phyloP scores from a whole-genome alignment of 2,888 invertebrate species.

The Caenorhabditis auriculariae region DNA sequence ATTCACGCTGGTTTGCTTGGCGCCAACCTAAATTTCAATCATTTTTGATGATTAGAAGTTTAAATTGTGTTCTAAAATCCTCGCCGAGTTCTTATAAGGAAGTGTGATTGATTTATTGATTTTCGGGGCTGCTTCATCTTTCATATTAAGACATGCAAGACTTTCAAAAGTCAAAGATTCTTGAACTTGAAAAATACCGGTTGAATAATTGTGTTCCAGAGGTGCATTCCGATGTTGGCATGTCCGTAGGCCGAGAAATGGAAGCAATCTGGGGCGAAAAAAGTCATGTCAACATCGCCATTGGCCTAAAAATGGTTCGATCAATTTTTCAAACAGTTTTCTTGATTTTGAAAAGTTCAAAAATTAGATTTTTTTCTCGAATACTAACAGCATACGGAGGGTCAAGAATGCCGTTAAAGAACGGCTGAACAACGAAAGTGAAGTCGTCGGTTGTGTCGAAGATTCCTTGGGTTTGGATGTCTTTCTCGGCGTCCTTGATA shows the following conservation, averaged over 20 bases:
- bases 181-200: no score
- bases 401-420: conserved; percentile 34
- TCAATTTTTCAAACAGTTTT: neutral
- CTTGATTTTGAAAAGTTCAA: no score
- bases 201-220: conserved; percentile 38
- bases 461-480: conserved; percentile 23
- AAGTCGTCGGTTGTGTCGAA: conserved; percentile 43
- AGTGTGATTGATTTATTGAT: no score
- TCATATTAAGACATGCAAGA: neutral
- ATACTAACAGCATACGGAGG: conserved; percentile 26
- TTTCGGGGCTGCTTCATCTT: no score
- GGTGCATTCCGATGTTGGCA: conserved; percentile 29
- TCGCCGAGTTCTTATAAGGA: no score
- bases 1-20: conserved; percentile 26
- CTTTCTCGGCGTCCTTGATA: conserved; percentile 29
- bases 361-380: no score
- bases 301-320: conserved; percentile 19
- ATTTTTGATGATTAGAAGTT: neutral
- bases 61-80: no score
- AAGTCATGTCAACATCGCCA: conserved; percentile 35
- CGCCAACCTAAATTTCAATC: conserved; percentile 15
- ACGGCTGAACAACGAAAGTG: conserved; percentile 46
- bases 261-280: conserved; percentile 45
- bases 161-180: neutral
- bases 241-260: conserved; percentile 40